Conservation (phyloP, 1,140 invertebrate genomes). For the Helicoverpa zea region DNA sequence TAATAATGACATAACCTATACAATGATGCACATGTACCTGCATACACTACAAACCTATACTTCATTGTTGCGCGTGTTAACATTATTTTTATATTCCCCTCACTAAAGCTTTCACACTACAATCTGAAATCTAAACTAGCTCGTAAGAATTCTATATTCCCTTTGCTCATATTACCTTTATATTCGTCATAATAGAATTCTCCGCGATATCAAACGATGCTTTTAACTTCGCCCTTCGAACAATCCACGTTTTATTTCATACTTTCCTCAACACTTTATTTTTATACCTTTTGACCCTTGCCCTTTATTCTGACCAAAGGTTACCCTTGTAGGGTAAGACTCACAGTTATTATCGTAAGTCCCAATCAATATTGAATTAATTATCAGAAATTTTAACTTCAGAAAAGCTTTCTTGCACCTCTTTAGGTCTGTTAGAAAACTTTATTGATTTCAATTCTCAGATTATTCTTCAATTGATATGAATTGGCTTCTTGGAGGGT, state of each 20-base stretch:
- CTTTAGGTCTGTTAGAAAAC: neutral
- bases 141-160: neutral
- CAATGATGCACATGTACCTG: too few relatives aligned
- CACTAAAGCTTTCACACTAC: neutral
- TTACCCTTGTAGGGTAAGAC: conserved; percentile 11
- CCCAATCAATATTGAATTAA: neutral
- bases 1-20: too few relatives aligned
- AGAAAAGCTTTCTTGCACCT: neutral
- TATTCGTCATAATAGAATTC: conserved; percentile 5
- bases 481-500: too few relatives aligned
- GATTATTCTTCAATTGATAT: too few relatives aligned
- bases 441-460: neutral
- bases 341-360: conserved; percentile 1
- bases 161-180: neutral
- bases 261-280: conserved; percentile 22
- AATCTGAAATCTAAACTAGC: neutral
- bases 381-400: neutral
- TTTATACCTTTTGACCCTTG: conserved; percentile 21
- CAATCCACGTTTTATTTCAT: conserved; percentile 4
- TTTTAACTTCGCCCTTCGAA: conserved; percentile 1
- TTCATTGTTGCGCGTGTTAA: too few relatives aligned
- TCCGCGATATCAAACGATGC: conserved; percentile 15
- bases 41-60: too few relatives aligned
- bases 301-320: conserved; percentile 24
- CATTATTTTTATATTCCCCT: too few relatives aligned